These are phyloP conservation scores for Psittacula cyanocephala DNA, from an alignment of 2,113 vertebrate genomes.

Conservation along the genomic window DNA sequence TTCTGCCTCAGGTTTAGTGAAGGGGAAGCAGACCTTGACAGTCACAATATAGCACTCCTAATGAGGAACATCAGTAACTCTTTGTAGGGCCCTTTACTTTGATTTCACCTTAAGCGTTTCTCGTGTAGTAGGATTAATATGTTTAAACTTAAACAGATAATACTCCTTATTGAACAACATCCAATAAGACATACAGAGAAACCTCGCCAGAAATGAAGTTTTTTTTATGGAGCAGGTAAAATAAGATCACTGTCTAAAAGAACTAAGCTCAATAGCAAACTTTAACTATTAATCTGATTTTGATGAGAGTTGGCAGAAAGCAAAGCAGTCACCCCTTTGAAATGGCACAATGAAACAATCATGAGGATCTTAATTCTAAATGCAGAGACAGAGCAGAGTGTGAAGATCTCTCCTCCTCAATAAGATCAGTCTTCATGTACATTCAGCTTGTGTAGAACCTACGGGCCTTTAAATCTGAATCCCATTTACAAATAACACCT, in stretches of 20 bases:
- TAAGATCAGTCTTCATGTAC: background rate
- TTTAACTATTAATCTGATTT: background rate
- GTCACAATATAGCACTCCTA: background rate
- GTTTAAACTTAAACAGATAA: background rate
- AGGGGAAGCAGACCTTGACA: background rate
- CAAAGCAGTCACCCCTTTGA: background rate
- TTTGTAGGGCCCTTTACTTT: background rate
- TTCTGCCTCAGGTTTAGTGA: background rate
- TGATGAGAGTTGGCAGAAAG: background rate
- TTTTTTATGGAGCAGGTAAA: background rate
- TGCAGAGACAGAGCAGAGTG: background rate
- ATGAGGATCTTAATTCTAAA: background rate
- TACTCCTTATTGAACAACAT: background rate
- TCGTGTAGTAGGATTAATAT: background rate
- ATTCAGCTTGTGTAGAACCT: background rate
- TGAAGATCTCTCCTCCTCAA: background rate
- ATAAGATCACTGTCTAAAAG: background rate
- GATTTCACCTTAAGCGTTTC: background rate
- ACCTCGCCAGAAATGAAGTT: background rate
- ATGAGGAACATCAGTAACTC: background rate
- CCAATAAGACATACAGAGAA: background rate
- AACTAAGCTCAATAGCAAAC: background rate
- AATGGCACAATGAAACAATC: background rate
- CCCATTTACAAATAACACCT: background rate
- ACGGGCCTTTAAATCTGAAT: background rate